Evolutionary conservation across 2,797 vertebrate species (phyloP).

Genomic region (Zenarchopterus dispar): DNA sequence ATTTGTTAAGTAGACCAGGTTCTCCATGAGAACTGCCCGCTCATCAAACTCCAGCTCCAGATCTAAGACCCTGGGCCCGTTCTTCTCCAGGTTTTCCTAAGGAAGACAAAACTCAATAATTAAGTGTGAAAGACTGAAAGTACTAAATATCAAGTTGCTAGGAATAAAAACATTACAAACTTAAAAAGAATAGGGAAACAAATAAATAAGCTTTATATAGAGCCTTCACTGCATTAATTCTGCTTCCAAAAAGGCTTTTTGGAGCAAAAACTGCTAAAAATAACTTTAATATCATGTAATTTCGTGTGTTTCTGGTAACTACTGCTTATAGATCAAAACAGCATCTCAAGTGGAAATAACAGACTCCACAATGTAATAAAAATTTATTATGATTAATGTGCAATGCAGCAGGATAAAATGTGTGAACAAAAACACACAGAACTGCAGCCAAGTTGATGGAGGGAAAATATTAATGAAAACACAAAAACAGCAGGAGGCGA

Average conservation of each 20-base stretch:
- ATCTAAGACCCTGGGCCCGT: conserved; percentile 89
- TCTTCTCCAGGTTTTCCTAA: conserved; percentile 95
- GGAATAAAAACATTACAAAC: no score
- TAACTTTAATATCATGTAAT: background rate
- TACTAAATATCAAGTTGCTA: background rate
- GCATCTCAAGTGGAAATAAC: no score
- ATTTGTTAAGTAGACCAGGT: conserved; percentile 95
- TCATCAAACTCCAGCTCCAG: conserved; percentile 96
- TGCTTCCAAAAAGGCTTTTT: conserved; percentile 3
- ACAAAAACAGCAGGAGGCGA: conserved; percentile 9
- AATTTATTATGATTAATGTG: no score
- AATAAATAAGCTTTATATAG: background rate
- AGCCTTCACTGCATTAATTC: conserved; percentile 24
- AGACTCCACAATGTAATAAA: no score
- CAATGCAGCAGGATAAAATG: no score
- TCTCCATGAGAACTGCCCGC: conserved; percentile 91
- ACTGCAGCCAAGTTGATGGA: no score
- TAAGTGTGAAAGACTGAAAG: background rate
- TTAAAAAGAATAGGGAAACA: no score
- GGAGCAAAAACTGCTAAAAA: conserved; percentile 25
- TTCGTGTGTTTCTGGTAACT: background rate
- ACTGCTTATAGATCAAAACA: no score
- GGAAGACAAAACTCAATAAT: background rate
- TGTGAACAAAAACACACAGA: no score
- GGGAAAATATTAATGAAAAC: background rate